Evolutionary conservation across 64 coral and sea anemone genomes (phyloP).

Genomic region (Platygyra sinensis): DNA sequence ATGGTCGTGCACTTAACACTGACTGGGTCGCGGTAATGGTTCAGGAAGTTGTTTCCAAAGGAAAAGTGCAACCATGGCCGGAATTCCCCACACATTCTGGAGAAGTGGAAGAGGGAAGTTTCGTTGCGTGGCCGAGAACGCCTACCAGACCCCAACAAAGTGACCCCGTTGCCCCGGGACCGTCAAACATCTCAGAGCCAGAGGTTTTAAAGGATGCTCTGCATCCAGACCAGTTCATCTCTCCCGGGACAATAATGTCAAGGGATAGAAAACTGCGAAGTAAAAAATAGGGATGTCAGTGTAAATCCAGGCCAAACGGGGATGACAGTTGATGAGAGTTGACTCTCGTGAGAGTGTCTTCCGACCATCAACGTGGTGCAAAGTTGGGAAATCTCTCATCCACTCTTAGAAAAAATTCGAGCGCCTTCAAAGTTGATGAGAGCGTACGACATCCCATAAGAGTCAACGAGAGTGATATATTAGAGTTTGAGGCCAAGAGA

Average conservation of each 20-base stretch:
- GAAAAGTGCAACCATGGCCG: slow-evolving; percentile 29
- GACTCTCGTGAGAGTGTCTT: no score
- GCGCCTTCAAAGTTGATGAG: no score
- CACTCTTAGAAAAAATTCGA: no score
- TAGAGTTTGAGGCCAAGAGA: no score
- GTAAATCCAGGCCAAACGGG: no score
- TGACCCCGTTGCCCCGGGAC: not conserved
- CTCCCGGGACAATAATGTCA: slow-evolving; percentile 11
- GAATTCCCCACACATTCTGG: slow-evolving; percentile 62
- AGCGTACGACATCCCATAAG: no score
- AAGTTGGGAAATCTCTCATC: no score
- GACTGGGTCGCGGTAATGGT: slow-evolving; percentile 38
- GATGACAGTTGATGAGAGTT: no score
- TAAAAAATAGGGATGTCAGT: not conserved
- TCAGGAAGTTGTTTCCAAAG: not conserved
- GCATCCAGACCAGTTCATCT: not conserved
- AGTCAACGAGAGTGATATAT: no score
- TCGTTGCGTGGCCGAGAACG: slow-evolving; percentile 25
- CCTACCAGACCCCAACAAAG: not conserved
- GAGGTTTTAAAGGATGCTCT: slow-evolving; percentile 4
- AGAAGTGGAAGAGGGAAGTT: slow-evolving; percentile 40
- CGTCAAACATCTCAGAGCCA: not conserved
- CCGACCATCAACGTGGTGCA: no score
- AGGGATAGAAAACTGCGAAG: not conserved
- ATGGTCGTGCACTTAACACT: slow-evolving; percentile 6